Evolutionary conservation across 2,888 invertebrate genomes (phyloP), one percentile per base, ranked within the genome.

Genomic region (Drosophila falleni): DNA sequence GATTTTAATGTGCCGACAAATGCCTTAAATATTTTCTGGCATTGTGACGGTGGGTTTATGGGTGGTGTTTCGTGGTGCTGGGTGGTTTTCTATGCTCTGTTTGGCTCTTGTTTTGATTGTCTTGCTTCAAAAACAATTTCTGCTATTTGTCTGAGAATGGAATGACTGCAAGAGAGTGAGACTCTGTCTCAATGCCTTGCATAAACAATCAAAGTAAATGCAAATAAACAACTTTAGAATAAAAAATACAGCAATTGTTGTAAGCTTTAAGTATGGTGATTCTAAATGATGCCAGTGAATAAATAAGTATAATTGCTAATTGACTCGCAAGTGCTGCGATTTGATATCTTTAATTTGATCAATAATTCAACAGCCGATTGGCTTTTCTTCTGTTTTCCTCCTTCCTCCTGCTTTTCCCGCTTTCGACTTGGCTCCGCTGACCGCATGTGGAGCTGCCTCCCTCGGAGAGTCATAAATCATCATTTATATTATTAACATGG

Each of bases 401-500:
- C n/a, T 19, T 29, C 44, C 11, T 16, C 41, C 35, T 5, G 23
- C 23, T 16, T 8, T 26, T 13, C 16, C 47, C 41, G 39, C 5
- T 44, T 13, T 29, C 29, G 29, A 15, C 42, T 33, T 15, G 10
- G 16, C n/a, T 49, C 16, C 11, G 46, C 49, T 63, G 55, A 37
- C 44, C 60, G 42, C 53, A 59, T 55, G 46, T 46, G 59, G 55
- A 26, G 59, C 33, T 47, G 61, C 16, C 56, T 37, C 54, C 85
- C 67, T 66, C 26, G 39, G 79, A 73, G 83, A 58, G 83, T 62
- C 87, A 85, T 85, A 85, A 85, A 88, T 85, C 89, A 85, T 85
- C 87, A 80, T 88, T 85, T 88, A 85, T 88, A 85, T 88, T 80
- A 85, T 85, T 85, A 85, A 83, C 87, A 80, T 71, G 89, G 89